phyloP scores from a whole-genome alignment of 2,888 invertebrate species.

The Torymus auratus region DNA sequence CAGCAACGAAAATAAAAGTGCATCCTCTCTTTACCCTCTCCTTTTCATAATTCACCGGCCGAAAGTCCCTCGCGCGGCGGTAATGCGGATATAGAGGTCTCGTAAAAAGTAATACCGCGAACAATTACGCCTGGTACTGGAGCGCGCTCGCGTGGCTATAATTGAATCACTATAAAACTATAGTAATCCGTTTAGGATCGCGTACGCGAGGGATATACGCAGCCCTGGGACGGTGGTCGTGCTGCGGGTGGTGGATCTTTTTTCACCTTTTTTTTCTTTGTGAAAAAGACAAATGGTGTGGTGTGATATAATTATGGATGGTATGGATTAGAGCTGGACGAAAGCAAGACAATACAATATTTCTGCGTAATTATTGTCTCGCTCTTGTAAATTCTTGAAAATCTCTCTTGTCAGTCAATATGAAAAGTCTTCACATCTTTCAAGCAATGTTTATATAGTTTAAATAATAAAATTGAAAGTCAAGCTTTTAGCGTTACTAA shows the following conservation, averaged over 20 bases:
- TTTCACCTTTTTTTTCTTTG: constrained; percentile 7
- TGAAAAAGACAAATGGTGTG: not conserved
- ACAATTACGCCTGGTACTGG: constrained; percentile 13
- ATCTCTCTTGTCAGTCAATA: too few relatives aligned
- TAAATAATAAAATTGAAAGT: too few relatives aligned
- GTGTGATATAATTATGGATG: too few relatives aligned
- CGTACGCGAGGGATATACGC: not conserved
- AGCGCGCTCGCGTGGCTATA: constrained; percentile 14
- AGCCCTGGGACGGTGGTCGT: too few relatives aligned
- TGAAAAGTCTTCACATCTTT: too few relatives aligned
- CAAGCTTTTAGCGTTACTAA: too few relatives aligned
- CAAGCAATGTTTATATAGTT: too few relatives aligned
- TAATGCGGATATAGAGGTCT: not conserved
- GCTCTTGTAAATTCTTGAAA: too few relatives aligned
- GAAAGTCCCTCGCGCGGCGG: not conserved
- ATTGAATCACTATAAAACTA: constrained; percentile 53
- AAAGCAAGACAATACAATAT: too few relatives aligned
- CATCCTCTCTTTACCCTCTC: not conserved
- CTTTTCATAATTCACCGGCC: constrained; percentile 9
- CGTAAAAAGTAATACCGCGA: constrained; percentile 47
- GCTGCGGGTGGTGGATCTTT: not conserved
- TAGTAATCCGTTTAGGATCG: constrained; percentile 49
- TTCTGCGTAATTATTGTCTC: too few relatives aligned
- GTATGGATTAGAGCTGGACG: too few relatives aligned
- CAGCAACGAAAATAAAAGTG: constrained; percentile 16